A percentile compares a stretch with the other conserved stretches of the same genome.
Conservation (phyloP, 2,797 vertebrate species). For the Channallabes apus region DNA sequence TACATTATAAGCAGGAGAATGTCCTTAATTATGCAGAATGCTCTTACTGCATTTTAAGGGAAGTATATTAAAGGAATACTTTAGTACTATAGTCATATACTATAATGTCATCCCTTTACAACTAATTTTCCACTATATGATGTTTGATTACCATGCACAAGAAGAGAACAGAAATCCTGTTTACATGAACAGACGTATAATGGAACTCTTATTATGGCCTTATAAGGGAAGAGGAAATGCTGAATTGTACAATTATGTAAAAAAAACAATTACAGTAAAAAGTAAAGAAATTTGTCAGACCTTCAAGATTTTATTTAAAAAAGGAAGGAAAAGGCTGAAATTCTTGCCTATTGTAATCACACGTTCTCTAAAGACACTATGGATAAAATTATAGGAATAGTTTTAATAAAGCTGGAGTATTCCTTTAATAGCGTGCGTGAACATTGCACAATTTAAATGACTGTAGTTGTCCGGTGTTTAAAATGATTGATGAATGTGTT, state of each 20-base stretch:
- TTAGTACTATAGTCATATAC: not conserved
- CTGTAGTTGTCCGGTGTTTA: not conserved
- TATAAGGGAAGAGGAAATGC: not conserved
- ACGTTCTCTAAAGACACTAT: not conserved
- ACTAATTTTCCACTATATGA: not conserved
- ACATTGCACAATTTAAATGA: not conserved
- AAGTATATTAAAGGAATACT: constrained; percentile 20
- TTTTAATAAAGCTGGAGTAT: constrained; percentile 1
- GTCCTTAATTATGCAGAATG: not conserved
- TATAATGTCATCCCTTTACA: not conserved
- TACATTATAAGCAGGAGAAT: not conserved
- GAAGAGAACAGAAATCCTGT: not conserved
- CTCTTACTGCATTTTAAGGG: not conserved
- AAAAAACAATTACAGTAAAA: not conserved
- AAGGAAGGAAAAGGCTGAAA: not conserved
- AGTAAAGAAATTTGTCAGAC: not conserved
- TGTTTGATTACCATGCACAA: not conserved
- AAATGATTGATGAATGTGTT: constrained; percentile 1
- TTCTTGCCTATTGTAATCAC: not conserved
- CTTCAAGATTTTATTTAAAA: no score
- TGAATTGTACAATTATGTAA: not conserved
- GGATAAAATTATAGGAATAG: not conserved
- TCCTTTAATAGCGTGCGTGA: not conserved
- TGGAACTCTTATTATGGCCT: not conserved
- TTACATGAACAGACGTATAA: not conserved